Conservation (phyloP, 35 echinoderm and acorn worm species). For the Acanthaster planci region DNA sequence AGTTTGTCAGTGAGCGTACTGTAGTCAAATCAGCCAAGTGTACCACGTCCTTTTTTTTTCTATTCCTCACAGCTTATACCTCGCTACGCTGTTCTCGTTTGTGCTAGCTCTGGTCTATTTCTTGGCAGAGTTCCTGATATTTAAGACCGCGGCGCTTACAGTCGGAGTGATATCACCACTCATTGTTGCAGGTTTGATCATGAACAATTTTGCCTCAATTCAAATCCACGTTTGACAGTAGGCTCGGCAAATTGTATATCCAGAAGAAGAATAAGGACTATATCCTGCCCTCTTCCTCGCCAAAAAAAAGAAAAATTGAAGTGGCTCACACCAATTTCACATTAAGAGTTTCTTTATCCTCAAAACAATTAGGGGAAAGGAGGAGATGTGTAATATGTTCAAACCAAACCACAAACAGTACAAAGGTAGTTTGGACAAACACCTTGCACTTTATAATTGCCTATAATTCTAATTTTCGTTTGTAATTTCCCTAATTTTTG, state of each 20-base stretch:
- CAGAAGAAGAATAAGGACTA: too few species aligned
- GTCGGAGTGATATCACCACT: slow-evolving; percentile 15
- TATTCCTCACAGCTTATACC: neutral
- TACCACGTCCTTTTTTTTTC: too few species aligned
- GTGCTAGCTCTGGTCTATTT: slow-evolving; percentile 17
- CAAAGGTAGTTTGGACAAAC: neutral
- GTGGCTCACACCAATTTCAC: neutral
- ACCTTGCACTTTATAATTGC: neutral
- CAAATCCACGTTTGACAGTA: neutral
- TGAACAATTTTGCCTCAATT: neutral
- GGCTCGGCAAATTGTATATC: neutral
- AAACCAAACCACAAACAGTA: too few species aligned
- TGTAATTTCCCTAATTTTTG: neutral
- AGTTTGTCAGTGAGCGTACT: too few species aligned
- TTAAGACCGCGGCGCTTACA: neutral
- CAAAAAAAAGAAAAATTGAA: neutral
- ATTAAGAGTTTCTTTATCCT: neutral
- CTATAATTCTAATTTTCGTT: neutral
- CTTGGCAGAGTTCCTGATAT: neutral
- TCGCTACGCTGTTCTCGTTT: neutral
- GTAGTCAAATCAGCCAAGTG: too few species aligned
- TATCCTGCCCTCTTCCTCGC: neutral
- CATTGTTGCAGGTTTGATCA: slow-evolving; percentile 1
- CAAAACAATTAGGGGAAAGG: neutral
- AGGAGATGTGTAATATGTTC: too few species aligned